These are phyloP conservation scores for Megalonaias nervosa DNA, from an alignment of 1,140 invertebrate genomes.

Conservation along the genomic window DNA sequence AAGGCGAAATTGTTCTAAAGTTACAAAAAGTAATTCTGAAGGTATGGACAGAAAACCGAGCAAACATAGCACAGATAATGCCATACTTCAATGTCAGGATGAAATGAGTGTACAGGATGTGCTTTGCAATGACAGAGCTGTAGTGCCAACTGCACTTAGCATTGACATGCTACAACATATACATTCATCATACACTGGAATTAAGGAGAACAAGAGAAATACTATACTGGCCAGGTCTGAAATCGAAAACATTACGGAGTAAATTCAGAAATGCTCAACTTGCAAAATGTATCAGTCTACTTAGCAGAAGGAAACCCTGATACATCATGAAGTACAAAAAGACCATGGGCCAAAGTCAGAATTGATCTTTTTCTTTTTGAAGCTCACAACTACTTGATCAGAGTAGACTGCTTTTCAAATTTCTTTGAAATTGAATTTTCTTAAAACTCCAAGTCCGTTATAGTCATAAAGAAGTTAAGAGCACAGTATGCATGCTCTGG, in stretches of 20 bases:
- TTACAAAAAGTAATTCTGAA: constrained; percentile 13
- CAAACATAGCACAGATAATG: not conserved
- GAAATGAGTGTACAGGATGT: constrained; percentile 28
- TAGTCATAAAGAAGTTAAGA: constrained; percentile 14
- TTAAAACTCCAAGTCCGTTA: not conserved
- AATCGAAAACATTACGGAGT: constrained; percentile 68
- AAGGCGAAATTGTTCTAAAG: too few species aligned
- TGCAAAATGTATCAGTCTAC: constrained; percentile 1
- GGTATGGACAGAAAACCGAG: constrained; percentile 13
- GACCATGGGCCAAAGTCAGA: constrained; percentile 23
- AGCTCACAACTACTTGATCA: constrained; percentile 34
- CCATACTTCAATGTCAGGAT: constrained; percentile 32
- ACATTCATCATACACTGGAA: constrained; percentile 72
- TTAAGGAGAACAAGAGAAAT: constrained; percentile 66
- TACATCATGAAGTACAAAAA: constrained; percentile 12
- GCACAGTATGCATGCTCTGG: constrained; percentile 27
- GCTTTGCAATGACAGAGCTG: constrained; percentile 33
- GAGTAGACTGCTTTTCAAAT: constrained; percentile 40
- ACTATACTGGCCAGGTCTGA: constrained; percentile 72
- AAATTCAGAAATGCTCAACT: constrained; percentile 8
- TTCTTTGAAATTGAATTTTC: constrained; percentile 27
- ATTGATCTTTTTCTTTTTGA: constrained; percentile 36
- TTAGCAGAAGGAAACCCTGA: constrained; percentile 14
- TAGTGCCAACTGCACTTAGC: constrained; percentile 67
- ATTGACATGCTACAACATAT: constrained; percentile 64